Evolutionary conservation across 2,113 vertebrate species (phyloP).

Genomic region (Pangasianodon gigas): DNA sequence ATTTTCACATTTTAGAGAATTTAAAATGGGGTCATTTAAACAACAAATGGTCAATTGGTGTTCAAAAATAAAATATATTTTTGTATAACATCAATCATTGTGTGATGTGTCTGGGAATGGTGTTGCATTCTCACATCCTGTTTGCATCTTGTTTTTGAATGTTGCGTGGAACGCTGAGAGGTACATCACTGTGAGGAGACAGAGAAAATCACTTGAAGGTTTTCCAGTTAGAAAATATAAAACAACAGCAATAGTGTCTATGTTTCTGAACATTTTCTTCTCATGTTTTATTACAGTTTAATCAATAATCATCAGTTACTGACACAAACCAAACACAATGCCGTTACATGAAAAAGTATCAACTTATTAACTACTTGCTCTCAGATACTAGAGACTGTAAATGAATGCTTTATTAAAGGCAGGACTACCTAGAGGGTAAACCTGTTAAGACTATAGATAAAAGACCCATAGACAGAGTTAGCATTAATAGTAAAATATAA

Average conservation of each 20-base stretch:
- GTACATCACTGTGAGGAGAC: neutral
- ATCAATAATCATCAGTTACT: neutral
- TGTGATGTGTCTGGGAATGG: neutral
- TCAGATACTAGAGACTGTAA: too few species aligned
- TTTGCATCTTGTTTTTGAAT: neutral
- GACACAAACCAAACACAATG: neutral
- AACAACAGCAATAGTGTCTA: neutral
- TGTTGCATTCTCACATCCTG: neutral
- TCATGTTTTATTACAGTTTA: neutral
- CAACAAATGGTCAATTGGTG: neutral
- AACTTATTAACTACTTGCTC: too few species aligned
- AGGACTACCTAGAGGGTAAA: too few species aligned
- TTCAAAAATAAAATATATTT: neutral
- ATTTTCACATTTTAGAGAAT: neutral
- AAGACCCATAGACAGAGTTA: too few species aligned
- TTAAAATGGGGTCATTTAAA: neutral
- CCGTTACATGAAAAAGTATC: too few species aligned
- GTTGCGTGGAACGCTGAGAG: neutral
- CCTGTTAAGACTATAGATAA: too few species aligned
- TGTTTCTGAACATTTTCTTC: neutral
- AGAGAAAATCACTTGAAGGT: neutral
- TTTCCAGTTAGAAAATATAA: neutral
- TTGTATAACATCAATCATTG: neutral
- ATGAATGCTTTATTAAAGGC: too few species aligned
- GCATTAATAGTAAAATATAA: too few species aligned